These are phyloP conservation scores for Drosophila borborema DNA, from an alignment of 2,888 invertebrate genomes.

Conservation along the genomic window DNA sequence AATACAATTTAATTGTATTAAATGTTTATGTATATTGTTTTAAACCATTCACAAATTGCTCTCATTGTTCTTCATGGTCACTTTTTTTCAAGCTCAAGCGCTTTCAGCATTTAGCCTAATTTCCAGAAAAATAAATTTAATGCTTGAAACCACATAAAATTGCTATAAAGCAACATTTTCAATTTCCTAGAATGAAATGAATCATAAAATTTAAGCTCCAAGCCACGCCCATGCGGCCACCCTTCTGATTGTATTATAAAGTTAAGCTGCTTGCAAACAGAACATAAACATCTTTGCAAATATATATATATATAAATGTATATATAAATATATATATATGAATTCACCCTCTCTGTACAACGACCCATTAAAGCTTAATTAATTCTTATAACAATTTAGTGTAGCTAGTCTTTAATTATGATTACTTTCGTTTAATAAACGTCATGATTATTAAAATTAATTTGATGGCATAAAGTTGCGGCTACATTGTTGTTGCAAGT, in stretches of 20 bases:
- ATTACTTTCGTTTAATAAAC: constrained; percentile 66
- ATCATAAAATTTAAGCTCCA: neutral
- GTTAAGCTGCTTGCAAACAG: neutral
- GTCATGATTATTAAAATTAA: constrained; percentile 69
- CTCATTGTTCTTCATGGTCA: neutral
- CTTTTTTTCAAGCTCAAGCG: neutral
- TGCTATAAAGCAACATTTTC: neutral
- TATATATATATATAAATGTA: neutral
- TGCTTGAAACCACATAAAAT: constrained; percentile 1
- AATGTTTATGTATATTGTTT: neutral
- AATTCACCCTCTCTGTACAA: neutral
- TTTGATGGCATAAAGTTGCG: constrained; percentile 60
- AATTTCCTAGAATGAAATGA: neutral
- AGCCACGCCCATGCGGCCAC: neutral
- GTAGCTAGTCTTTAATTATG: constrained; percentile 56
- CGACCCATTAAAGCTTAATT: constrained; percentile 58
- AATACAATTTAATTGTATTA: neutral
- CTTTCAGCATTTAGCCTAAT: neutral
- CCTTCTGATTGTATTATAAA: constrained; percentile 5
- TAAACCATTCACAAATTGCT: neutral
- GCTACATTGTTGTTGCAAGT: constrained; percentile 17
- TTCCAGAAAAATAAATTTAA: neutral
- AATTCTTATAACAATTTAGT: constrained; percentile 54
- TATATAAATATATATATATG: neutral
- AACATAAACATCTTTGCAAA: constrained; percentile 1